Evolutionary conservation across 2,797 vertebrate species (phyloP), one percentile per base, ranked within the genome.

Genomic region (Sarcoramphus papa): DNA sequence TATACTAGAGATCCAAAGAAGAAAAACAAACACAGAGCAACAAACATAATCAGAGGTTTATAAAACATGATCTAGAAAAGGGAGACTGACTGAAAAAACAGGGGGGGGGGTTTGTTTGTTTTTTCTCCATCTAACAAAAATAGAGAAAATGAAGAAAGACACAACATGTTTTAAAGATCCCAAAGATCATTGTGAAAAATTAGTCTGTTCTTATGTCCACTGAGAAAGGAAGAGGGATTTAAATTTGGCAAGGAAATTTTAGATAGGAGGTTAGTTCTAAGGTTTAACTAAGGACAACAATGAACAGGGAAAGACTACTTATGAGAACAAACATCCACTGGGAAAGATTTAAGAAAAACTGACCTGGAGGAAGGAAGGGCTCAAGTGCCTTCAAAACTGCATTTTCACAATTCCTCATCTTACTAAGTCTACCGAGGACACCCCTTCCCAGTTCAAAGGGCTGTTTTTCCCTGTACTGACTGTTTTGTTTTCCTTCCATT

Each of bases 231-330:
- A 91, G 33, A 93, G 8, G 16, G 33, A 74, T 48, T 87, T 76
- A 57, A 62, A 92, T 65, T 31, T 76, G 35, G 47, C 24, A 82
- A 50, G 17, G 63, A 50, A 76, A 48, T 73, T 91, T 89, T 62
- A 90, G 59, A 76, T 37, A 53, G 45, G 23, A 87, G 24, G 19
- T 92, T 67, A 67, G n/a, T 14, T 88, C 12, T 33, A 72, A 81
- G 48, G 91, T 88, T 88, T 92, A 92, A 78, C 88, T 67, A 85
- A 92, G 88, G 91, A 81, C 80, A 96, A 62, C 2, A 12, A 85
- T 85, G 65, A 67, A 76, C 27, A 67, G 25, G 21, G 85, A 47
- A 85, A 47, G 15, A 33, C 13, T 62, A 40, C 45, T 60, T 80
- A 30, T 7, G 10, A 90, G 64, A 92, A 72, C 30, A 91, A 92